Evolutionary conservation across 2,888 invertebrate species (phyloP), one percentile per base, ranked within the genome.

Genomic region (Beris morrisii): DNA sequence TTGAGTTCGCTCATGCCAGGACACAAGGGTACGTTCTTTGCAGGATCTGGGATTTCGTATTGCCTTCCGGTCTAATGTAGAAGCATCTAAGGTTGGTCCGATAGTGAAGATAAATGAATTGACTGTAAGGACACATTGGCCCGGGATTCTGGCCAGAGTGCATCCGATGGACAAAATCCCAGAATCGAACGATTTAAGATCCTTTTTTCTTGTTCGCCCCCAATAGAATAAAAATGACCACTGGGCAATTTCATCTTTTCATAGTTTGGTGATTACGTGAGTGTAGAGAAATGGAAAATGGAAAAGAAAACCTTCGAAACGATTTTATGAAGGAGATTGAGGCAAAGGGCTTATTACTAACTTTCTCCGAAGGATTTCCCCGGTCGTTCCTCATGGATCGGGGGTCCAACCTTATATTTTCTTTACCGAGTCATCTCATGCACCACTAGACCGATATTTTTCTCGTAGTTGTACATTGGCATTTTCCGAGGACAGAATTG

Each of bases 231-330:
- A 61, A 66, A 59, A 66, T 66, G 66, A 59, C 59, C 66, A 61
- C 66, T 61, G 66, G 66, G 55, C 59, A 61, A 66, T 59, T 59
- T 66, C 54, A 32, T 53, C 53, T 50, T 66, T 66, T 66, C 54
- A 54, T 56, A n/a, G 22, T 61, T 45, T 52, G 31, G 45, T 59
- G 59, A 66, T 66, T 66, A 66, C 66, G 66, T 66, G 66, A 55
- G 59, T 48, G 54, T 61, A 59, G 31, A 61, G 50, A 22, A 56
- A 56, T 56, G 56, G 56, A 28, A 56, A 56, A 54, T 54, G 54
- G 54, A 32, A 56, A 56, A 56, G 56, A 54, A 54, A 54, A 54
- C 30, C 28, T 22, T 22, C 22, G 22, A 22, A 22, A 22, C 22
- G 22, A 57, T 45, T 44, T 57, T 57, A 45, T 28, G 45, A 45